phyloP scores from a whole-genome alignment of 2,797 vertebrate genomes.

The Lerista edwardsae region DNA sequence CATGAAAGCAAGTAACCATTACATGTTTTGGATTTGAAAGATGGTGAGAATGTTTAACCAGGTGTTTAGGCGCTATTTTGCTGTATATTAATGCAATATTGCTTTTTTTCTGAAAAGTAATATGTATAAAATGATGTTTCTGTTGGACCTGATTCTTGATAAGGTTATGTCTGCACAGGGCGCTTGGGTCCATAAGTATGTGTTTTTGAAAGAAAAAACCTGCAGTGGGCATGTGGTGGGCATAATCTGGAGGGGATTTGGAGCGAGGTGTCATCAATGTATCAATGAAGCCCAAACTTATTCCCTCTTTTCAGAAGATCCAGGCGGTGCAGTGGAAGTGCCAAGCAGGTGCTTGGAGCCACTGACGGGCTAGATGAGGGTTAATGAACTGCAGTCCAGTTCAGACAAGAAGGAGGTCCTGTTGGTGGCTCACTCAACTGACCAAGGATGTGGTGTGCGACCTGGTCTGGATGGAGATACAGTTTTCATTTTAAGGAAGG shows the following conservation, averaged over 20 bases:
- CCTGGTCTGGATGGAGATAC: not conserved
- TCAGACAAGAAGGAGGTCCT: not conserved
- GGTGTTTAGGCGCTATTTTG: conserved; percentile 33
- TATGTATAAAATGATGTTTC: not conserved
- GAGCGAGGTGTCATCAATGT: no score
- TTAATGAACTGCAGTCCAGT: not conserved
- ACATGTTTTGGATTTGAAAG: conserved; percentile 23
- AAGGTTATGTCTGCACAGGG: no score
- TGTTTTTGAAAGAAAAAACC: no score
- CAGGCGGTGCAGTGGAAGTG: not conserved
- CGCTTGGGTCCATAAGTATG: no score
- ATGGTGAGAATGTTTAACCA: not conserved
- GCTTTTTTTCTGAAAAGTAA: conserved; percentile 33
- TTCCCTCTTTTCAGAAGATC: no score
- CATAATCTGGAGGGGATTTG: no score
- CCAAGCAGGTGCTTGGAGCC: not conserved
- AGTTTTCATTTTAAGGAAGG: not conserved
- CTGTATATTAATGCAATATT: conserved; percentile 7
- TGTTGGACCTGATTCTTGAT: no score
- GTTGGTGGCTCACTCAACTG: not conserved
- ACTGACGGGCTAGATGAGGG: not conserved
- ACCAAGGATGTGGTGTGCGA: not conserved
- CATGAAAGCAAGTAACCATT: conserved; percentile 8
- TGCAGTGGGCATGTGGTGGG: no score
- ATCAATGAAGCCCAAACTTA: no score